Base-by-base conservation (phyloP, 2,113 vertebrate species). In the Thomomys bottae region DNA sequence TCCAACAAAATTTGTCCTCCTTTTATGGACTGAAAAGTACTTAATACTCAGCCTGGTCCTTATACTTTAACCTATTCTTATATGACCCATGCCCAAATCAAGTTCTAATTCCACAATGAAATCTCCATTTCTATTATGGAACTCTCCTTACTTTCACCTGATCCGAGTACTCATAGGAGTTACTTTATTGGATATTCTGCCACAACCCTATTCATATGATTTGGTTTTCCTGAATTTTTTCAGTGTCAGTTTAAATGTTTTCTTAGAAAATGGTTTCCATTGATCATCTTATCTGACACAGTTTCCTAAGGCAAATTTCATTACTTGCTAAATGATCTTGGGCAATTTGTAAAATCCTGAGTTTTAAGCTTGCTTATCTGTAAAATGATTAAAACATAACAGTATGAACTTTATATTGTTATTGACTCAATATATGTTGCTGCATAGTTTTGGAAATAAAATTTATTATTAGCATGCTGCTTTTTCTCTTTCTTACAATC, bases 191-290 rank as follows among this genome's bases (percentile, higher is more conserved):
- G 17, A 18, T 30, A 21, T 14, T 80, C 5, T 45, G 24, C 8
- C 32, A 80, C 0, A 24, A 1, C 38, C 0, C 1, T 21, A 34
- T 34, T 32, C 5, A 14, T 1, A 20, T 21, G n/a, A 7, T 28
- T 49, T 3, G 18, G 1, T 77, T 59, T 3, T 32, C 23, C 38
- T 54, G 38, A 3, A 9, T 20, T 12, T 1, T 66, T 40, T 38
- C 32, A 10, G 3, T 81, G 2, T 68, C 23, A 68, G 12, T 38
- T 81, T 66, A 75, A 77, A 81, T 6, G 32, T 12, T 94, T 28
- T 26, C 28, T 63, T 73, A 30, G 79, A 67, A 8, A 32, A 84
- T 71, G 45, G 1, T 3, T 28, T 86, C 61, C n/a, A 72, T 15
- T 54, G 57, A 49, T 71, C 21, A 36, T 40, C 1, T 75, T 14